Conservation (phyloP, 2,113 vertebrate genomes). For the Quiscalus mexicanus region DNA sequence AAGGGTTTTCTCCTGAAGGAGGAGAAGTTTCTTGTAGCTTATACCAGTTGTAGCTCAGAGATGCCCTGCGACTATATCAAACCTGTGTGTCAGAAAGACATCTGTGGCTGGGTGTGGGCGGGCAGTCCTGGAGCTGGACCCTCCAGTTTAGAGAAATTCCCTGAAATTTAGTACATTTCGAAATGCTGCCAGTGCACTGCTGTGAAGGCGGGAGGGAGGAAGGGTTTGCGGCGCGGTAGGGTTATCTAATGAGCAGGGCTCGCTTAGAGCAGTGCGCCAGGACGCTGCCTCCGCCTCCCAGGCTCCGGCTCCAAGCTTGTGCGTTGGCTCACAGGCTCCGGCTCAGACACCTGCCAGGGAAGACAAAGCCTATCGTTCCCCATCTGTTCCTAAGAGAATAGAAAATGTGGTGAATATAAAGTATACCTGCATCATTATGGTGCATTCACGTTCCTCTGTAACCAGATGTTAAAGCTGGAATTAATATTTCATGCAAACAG, state of each 20-base stretch:
- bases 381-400: neutral
- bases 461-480: neutral
- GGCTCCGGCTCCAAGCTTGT: neutral
- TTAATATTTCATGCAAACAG: constrained; percentile 50
- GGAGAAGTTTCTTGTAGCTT: constrained; percentile 20
- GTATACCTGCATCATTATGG: neutral
- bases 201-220: neutral
- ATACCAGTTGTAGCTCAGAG: neutral
- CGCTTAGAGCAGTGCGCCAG: neutral
- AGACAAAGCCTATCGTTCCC: neutral
- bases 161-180: neutral
- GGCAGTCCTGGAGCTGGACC: neutral
- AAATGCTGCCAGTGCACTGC: neutral
- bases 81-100: neutral
- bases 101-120: neutral
- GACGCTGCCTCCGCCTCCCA: fast-evolving
- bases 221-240: neutral
- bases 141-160: neutral
- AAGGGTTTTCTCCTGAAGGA: neutral
- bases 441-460: neutral
- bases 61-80: fast-evolving
- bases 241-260: neutral
- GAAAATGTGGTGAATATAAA: neutral
- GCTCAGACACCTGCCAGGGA: neutral
- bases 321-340: neutral